These are phyloP conservation scores for Leptoclinus maculatus DNA, from an alignment of 2,797 vertebrate species.

Conservation along the genomic window DNA sequence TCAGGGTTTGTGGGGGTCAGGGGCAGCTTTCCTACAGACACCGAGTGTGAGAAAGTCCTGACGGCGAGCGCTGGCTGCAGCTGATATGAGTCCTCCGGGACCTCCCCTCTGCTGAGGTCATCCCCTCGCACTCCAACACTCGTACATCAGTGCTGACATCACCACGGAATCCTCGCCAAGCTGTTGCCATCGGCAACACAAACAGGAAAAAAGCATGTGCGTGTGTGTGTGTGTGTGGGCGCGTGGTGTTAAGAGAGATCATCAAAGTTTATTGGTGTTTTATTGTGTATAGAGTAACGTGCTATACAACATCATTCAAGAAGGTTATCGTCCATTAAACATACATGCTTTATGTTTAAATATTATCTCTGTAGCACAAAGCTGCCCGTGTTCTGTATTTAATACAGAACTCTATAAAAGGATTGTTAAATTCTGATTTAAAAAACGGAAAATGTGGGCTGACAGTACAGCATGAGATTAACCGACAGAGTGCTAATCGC, in stretches of 20 bases:
- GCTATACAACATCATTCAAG: not conserved
- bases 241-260: slow-evolving; percentile 20
- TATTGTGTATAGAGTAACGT: slow-evolving; percentile 13
- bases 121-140: slow-evolving; percentile 51
- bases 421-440: not conserved
- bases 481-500: slow-evolving; percentile 34
- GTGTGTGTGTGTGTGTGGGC: not conserved
- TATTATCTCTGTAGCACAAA: slow-evolving; percentile 1
- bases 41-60: slow-evolving; percentile 75
- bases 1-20: slow-evolving; percentile 25
- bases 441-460: not conserved
- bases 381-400: not conserved
- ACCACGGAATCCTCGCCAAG: slow-evolving; percentile 33
- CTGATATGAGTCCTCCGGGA: slow-evolving; percentile 67
- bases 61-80: slow-evolving; percentile 55
- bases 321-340: slow-evolving; percentile 10
- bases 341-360: not conserved
- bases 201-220: slow-evolving; percentile 45
- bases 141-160: slow-evolving; percentile 77
- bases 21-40: slow-evolving; percentile 31
- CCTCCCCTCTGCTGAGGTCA: slow-evolving; percentile 71
- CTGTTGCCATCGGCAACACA: slow-evolving; percentile 55
- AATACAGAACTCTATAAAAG: not conserved
- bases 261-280: slow-evolving; percentile 43
- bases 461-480: slow-evolving; percentile 32